A percentile compares a stretch with the other conserved stretches of the same genome.
Conservation (phyloP, 2,113 vertebrate species). For the Eidolon helvum region DNA sequence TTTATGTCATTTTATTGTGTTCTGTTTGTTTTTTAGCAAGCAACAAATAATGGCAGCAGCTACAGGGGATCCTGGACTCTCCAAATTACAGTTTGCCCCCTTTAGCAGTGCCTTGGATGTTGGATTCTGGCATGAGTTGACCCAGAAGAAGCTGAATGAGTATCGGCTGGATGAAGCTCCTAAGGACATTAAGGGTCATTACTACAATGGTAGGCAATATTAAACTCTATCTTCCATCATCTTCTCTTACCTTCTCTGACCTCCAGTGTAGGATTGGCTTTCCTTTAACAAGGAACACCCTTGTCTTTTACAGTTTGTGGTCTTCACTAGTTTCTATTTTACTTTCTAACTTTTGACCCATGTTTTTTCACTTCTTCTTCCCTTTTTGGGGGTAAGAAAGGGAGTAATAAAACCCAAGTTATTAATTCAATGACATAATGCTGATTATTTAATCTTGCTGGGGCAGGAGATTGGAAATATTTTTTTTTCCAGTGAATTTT, state of each 20-base stretch:
- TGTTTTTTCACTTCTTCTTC: neutral
- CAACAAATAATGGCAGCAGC: constrained; percentile 81
- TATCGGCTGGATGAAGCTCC: constrained; percentile 95
- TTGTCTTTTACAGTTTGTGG: neutral
- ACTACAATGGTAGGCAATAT: constrained; percentile 92
- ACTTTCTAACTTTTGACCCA: neutral
- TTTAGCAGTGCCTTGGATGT: constrained; percentile 96
- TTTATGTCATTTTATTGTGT: neutral
- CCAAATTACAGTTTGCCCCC: constrained; percentile 94
- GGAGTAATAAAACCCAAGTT: neutral
- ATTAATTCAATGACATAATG: neutral
- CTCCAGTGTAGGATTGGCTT: neutral
- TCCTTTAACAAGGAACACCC: neutral
- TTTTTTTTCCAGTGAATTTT: neutral
- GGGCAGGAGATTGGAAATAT: neutral
- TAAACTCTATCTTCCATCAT: neutral
- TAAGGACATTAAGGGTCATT: constrained; percentile 93
- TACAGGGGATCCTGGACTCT: constrained; percentile 58
- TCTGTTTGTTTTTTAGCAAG: neutral
- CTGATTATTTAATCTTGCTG: neutral
- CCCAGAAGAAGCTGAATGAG: constrained; percentile 95
- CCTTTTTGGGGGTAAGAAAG: neutral
- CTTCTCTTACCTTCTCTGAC: neutral
- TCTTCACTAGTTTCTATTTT: neutral
- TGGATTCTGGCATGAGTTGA: constrained; percentile 98